These are phyloP conservation scores for Leptestheria dahalacensis DNA, from an alignment of 1,140 invertebrate genomes.

Conservation along the genomic window DNA sequence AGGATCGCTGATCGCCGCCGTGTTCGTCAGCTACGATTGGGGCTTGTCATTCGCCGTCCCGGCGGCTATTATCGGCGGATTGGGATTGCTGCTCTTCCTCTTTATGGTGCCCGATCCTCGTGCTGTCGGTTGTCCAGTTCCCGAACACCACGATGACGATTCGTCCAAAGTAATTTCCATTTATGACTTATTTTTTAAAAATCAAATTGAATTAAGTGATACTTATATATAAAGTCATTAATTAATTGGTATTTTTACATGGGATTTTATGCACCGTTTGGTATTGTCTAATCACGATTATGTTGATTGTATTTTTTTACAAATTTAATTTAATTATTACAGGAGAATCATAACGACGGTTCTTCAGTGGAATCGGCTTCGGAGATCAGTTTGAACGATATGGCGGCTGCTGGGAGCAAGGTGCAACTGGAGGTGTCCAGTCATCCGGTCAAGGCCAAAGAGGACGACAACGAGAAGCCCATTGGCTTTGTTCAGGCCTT, in stretches of 20 bases:
- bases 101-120: constrained; percentile 66
- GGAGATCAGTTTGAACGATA: background rate
- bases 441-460: background rate
- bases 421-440: background rate
- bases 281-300: too few relatives aligned
- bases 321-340: too few relatives aligned
- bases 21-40: constrained; percentile 76
- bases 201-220: too few relatives aligned
- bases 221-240: too few relatives aligned
- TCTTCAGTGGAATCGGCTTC: background rate
- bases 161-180: too few relatives aligned
- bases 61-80: constrained; percentile 58
- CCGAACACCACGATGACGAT: constrained; percentile 24
- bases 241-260: too few relatives aligned
- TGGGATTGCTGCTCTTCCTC: constrained; percentile 68
- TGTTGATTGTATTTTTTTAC: too few relatives aligned
- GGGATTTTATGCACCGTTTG: too few relatives aligned
- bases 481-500: constrained; percentile 64
- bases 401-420: background rate
- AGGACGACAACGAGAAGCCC: constrained; percentile 31
- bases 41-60: constrained; percentile 82
- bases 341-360: background rate
- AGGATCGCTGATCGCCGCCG: constrained; percentile 67
- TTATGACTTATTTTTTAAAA: too few relatives aligned
- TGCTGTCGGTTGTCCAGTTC: constrained; percentile 45